Conservation (phyloP, 2,797 vertebrate species). For the Sebastes diploproa region DNA sequence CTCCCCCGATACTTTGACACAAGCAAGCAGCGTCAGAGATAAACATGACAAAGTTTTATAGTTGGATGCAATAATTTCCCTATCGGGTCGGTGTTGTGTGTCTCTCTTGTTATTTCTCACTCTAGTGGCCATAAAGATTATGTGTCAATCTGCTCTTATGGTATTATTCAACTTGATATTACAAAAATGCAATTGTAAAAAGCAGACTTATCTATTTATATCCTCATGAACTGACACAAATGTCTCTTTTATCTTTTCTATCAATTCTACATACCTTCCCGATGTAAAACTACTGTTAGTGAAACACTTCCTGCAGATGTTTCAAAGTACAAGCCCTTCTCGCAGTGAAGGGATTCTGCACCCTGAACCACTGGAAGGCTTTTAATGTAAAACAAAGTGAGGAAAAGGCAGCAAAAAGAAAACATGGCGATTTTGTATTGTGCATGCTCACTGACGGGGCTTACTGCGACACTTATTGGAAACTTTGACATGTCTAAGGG, state of each 20-base stretch:
- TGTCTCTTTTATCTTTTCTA: not conserved
- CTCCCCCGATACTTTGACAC: slow-evolving; percentile 67
- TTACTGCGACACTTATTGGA: not conserved
- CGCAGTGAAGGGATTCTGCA: not conserved
- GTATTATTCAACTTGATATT: not conserved
- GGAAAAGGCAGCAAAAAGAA: not conserved
- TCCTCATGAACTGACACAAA: not conserved
- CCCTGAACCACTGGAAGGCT: not conserved
- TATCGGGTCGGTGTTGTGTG: not conserved
- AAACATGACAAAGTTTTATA: slow-evolving; percentile 20
- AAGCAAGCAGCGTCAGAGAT: slow-evolving; percentile 41
- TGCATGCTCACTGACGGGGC: too few species aligned
- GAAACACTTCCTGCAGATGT: slow-evolving; percentile 5
- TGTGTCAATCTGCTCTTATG: not conserved
- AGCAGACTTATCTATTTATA: not conserved
- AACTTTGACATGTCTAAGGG: too few species aligned
- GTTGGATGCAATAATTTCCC: not conserved
- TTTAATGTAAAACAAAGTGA: not conserved
- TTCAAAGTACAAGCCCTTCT: slow-evolving; percentile 27
- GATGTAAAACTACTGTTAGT: not conserved
- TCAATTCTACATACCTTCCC: not conserved
- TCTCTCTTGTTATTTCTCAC: not conserved
- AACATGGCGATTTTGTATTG: too few species aligned
- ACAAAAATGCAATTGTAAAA: not conserved
- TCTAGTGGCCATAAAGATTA: not conserved